Base-by-base conservation (phyloP, 2,113 vertebrate species). In the Oceanites oceanicus region DNA sequence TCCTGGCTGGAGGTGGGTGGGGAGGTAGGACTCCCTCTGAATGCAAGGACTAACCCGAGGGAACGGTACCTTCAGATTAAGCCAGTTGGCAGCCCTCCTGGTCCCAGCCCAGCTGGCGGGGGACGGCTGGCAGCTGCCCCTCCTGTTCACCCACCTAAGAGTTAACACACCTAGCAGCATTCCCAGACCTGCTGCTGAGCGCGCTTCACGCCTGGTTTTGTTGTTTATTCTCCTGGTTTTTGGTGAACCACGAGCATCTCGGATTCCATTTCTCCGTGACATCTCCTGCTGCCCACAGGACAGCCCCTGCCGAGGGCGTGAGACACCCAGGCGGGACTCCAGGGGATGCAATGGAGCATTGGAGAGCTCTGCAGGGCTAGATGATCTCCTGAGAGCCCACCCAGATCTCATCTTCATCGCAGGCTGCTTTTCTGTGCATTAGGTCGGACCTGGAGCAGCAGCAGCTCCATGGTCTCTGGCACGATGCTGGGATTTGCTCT, bases 261-360 rank as follows among this genome's bases (percentile, higher is more conserved):
- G 1, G 15, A 34, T 45, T 50, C 20, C 0, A 0, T 40, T 82
- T 45, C 36, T 49, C 56, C 66, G 19, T 1, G 1, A 13, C 26
- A 19, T 15, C 38, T 23, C 80, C 26, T 2, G 0, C 21, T 50
- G 66, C 36, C 36, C 36, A 26, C 63, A 36, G 26, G 36, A 32
- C 52, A n/a, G 29, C 10, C 23, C 44, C 53, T 67, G 27, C 34
- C 55, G 32, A 10, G 52, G 68, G 7, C 5, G 0, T 36, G 40
- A 80, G 59, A 26, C n/a, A 40, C 50, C 15, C 16, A 12, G 20
- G 25, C 6, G 5, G 42, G n/a, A 15, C 15, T 4, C 32, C 11
- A 3, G 34, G 40, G 12, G 44, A 75, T 18, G 10, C 2, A 2
- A 27, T 15, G 19, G 38, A 42, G 38, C 15, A 2, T 0, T 15